Evolutionary conservation across 92 coral and sea anemone species (phyloP).

Genomic region (Paragorgia papillata): DNA sequence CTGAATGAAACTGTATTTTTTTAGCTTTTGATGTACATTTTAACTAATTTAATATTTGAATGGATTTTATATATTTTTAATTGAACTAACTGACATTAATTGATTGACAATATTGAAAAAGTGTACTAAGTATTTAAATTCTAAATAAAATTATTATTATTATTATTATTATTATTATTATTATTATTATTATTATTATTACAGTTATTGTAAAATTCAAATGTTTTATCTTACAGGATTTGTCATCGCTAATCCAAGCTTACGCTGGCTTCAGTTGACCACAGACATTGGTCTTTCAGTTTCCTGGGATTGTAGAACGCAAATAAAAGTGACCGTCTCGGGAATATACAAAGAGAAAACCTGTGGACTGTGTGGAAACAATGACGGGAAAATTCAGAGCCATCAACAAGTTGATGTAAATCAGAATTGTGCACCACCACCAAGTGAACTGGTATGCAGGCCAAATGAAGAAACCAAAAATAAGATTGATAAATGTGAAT

Average conservation of each 20-base stretch:
- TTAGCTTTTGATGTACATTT: no score
- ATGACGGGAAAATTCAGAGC: neutral
- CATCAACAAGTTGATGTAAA: neutral
- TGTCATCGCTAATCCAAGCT: neutral
- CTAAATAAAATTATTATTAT: no score
- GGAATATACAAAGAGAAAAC: constrained; percentile 21
- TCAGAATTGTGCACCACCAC: neutral
- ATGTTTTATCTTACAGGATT: neutral
- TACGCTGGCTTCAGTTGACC: neutral
- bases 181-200: neutral
- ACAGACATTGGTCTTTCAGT: constrained; percentile 22
- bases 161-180: no score
- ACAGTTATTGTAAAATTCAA: neutral
- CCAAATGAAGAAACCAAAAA: neutral
- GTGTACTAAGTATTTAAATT: no score
- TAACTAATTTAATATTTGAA: no score
- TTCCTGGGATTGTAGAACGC: neutral
- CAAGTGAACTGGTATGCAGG: neutral
- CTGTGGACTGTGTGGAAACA: constrained; percentile 8
- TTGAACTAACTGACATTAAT: no score
- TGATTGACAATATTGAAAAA: no score
- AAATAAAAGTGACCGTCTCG: constrained; percentile 10
- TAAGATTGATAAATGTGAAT: neutral
- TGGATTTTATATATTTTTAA: no score
- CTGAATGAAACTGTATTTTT: no score